Evolutionary conservation across 35 echinoderm and acorn worm species (phyloP), one percentile per base, ranked within the genome.

Genomic region (Heliocidaris tuberculata): DNA sequence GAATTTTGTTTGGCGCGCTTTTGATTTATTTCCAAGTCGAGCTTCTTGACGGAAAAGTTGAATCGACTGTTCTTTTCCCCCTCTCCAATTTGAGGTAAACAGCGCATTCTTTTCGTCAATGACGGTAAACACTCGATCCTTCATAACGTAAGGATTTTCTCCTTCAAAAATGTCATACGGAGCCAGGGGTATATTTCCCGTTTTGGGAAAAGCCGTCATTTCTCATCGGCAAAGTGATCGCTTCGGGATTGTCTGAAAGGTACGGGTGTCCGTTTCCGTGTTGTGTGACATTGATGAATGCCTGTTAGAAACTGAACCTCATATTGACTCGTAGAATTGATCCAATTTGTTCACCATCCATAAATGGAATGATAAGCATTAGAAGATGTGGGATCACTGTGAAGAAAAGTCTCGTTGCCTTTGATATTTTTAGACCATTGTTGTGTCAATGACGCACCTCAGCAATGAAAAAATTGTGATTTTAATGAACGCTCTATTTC

Each of bases 281-380:
- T 21, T 78, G 0, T 78, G 65, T 78, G 65, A 78, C 65, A 78
- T 21, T 78, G 65, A 78, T 78, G 65, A 78, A 78, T 78, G 7
- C 65, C 65, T n/a, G 21, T n/a, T 78, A 78, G 65, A 78, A 78
- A 78, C 27, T 78, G 65, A 78, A 78, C 65, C 65, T 4, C 65
- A n/a, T 78, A 78, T 78, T 78, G 65, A 78, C 65, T 78, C 65
- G 65, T 24, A 78, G 27, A 78, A 78, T 78, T 78, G 65, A 78
- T 78, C 65, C 65, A 78, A 78, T 78, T 78, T 78, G 65, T 78
- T 78, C 65, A 78, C 21, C 65, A 19, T 78, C 65, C 6, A 78
- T 24, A 78, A 78, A 78, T 78, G 65, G 65, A 78, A 78, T 78
- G 21, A 78, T 78, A 78, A 78, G 65, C 65, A 78, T 78, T 78